Conservation (phyloP, 2,888 invertebrate genomes). For the Trichopria drosophilae region DNA sequence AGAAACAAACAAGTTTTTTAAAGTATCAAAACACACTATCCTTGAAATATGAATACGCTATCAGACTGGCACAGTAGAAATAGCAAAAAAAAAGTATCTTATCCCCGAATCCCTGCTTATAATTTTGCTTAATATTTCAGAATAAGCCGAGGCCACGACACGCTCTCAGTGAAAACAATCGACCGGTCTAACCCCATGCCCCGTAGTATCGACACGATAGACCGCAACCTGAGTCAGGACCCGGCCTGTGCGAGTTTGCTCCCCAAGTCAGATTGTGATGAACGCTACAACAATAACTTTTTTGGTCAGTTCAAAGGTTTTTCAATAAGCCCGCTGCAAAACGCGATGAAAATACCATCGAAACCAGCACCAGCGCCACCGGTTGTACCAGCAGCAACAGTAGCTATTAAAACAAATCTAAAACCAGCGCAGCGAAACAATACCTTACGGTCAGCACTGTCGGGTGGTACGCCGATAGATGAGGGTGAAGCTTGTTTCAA, state of each 20-base stretch:
- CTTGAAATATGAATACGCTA: too few relatives aligned
- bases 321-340: conserved; percentile 69
- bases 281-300: conserved; percentile 65
- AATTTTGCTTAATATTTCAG: conserved; percentile 46
- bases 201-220: conserved; percentile 53
- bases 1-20: too few relatives aligned
- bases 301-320: conserved; percentile 89
- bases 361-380: conserved; percentile 69
- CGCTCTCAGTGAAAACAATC: conserved; percentile 51
- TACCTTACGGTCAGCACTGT: conserved; percentile 34
- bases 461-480: conserved; percentile 22
- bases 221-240: conserved; percentile 48
- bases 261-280: conserved; percentile 53
- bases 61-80: too few relatives aligned
- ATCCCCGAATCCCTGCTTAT: conserved; percentile 41
- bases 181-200: conserved; percentile 50
- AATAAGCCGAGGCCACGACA: conserved; percentile 47
- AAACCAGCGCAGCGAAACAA: conserved; percentile 43
- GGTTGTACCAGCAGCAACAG: conserved; percentile 62
- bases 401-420: conserved; percentile 52
- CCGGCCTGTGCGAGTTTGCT: conserved; percentile 55
- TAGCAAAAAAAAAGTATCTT: too few relatives aligned
- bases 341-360: conserved; percentile 60
- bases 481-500: conserved; percentile 26
- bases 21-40: too few relatives aligned